Evolutionary conservation across 1,140 invertebrate genomes (phyloP), one percentile per base, ranked within the genome.

Genomic region (Myzus persicae): DNA sequence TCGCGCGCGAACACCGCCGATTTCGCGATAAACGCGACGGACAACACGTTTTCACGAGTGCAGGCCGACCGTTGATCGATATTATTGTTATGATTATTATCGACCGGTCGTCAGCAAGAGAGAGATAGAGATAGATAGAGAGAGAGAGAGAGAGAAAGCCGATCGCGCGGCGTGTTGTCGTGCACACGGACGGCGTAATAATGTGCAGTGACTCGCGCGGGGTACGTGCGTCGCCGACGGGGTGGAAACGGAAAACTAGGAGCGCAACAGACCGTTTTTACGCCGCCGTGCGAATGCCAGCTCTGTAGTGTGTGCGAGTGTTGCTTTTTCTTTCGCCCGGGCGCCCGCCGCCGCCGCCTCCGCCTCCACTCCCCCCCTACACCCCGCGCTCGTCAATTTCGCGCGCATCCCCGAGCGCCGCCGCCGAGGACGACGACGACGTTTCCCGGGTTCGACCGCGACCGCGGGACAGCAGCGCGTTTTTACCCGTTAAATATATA

Each of bases 241-340:
- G 91, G 81, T 85, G 44, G 24, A 81, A 82, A 48, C 44, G 76
- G 81, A 9, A 51, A 92, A 92, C 67, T 51, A 82, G 90, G 76
- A 93, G 91, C 91, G 91, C 91, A 93, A 93, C 76, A 93, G 91
- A 93, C 42, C 91, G 91, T 93, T 93, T 93, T 82, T 93, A 46
- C 44, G 44, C 20, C 26, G 42, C 67, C 59, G 90, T 38, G 90
- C 59, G 42, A 24, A 67, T 40, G 51, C 6, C 46, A 38, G 59
- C 59, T 51, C 20, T 67, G 59, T n/a, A n/a, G n/a, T 18, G 59
- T 36, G 59, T n/a, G 59, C n/a, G 59, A 76, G 81, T 82, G 91
- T 84, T 93, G 91, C 91, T 93, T 84, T 36, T 44, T 91, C 42
- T 93, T 90, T 93, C 91, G 91, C 91, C 91, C 91, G 91, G 76